Percentiles rank a stretch among this genome's conserved stretches.
Evolutionary conservation across 1,140 invertebrate genomes (phyloP).

Genomic region (Plodia interpunctella): DNA sequence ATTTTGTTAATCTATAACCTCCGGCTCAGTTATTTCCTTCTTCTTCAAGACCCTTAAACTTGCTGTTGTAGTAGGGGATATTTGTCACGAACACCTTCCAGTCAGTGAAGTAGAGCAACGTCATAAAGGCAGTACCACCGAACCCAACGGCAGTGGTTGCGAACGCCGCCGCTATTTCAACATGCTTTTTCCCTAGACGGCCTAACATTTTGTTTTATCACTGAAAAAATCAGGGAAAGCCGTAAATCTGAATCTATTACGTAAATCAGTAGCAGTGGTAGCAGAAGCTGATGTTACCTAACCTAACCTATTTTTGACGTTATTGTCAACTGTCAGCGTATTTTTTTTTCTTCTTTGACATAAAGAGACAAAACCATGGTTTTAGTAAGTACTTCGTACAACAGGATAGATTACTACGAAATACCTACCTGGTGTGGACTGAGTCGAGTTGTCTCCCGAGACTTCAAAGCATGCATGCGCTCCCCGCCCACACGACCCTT

Average conservation of each 20-base stretch:
- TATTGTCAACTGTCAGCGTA: too few species aligned
- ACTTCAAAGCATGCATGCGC: too few species aligned
- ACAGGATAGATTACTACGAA: too few species aligned
- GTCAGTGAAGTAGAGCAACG: constrained; percentile 84
- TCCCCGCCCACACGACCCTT: too few species aligned
- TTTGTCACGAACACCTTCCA: constrained; percentile 85
- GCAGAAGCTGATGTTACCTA: too few species aligned
- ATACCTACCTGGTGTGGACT: too few species aligned
- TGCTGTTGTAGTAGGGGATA: constrained; percentile 85
- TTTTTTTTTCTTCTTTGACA: too few species aligned
- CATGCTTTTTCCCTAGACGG: constrained; percentile 54
- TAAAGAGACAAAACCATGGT: too few species aligned
- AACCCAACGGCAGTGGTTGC: constrained; percentile 77
- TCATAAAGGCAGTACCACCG: constrained; percentile 78
- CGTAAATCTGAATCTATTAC: neutral
- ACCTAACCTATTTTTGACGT: too few species aligned
- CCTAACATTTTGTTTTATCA: constrained; percentile 43
- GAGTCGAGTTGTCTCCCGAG: too few species aligned
- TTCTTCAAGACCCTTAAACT: constrained; percentile 79
- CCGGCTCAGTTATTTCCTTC: constrained; percentile 17
- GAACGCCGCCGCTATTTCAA: constrained; percentile 50
- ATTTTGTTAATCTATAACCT: neutral
- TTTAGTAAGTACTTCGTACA: too few species aligned
- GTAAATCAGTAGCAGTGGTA: neutral
- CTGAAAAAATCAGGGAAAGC: neutral